A percentile compares a stretch with the other conserved stretches of the same genome.
phyloP scores from a whole-genome alignment of 2,797 vertebrate species.

The Austrolebias charrua region DNA sequence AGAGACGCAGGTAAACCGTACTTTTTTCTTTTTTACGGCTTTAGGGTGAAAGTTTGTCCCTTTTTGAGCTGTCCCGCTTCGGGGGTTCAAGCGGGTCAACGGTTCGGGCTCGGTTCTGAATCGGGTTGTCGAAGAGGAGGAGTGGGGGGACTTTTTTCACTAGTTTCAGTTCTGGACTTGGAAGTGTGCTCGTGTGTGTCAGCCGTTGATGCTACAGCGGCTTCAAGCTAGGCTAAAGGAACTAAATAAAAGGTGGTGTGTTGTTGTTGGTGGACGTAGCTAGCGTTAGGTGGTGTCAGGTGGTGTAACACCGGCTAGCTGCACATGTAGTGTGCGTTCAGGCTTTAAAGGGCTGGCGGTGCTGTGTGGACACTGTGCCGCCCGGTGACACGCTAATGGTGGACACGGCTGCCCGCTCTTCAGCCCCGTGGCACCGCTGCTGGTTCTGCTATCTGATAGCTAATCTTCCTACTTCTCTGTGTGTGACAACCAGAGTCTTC shows the following conservation, averaged over 20 bases:
- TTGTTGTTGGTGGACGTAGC: slow-evolving; percentile 71
- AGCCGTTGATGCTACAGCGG: slow-evolving; percentile 2
- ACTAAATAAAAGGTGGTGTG: slow-evolving; percentile 40
- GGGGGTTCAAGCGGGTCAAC: slow-evolving; percentile 34
- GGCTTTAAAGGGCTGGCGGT: slow-evolving; percentile 67
- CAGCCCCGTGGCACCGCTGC: slow-evolving; percentile 78
- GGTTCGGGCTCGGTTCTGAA: slow-evolving; percentile 70
- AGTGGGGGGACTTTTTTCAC: slow-evolving; percentile 41
- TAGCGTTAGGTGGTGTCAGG: slow-evolving; percentile 72
- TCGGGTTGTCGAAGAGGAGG: slow-evolving; percentile 10
- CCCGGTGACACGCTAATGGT: slow-evolving; percentile 59
- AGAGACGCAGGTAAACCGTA: slow-evolving; percentile 61
- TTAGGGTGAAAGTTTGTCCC: slow-evolving; percentile 61
- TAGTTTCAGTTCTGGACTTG: slow-evolving; percentile 18
- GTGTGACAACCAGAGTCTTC: slow-evolving; percentile 79
- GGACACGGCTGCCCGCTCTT: slow-evolving; percentile 60
- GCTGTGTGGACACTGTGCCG: slow-evolving; percentile 40
- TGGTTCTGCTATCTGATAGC: slow-evolving; percentile 85
- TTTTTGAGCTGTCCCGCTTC: slow-evolving; percentile 56
- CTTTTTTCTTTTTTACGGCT: slow-evolving; percentile 26
- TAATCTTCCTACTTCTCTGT: slow-evolving; percentile 83
- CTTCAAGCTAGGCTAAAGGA: slow-evolving; percentile 16
- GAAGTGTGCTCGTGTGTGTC: not conserved
- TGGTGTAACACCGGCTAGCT: slow-evolving; percentile 64
- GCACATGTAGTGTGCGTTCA: slow-evolving; percentile 74